Evolutionary conservation across 1,140 invertebrate genomes (phyloP).

Genomic region (Neuroterus valhalla): DNA sequence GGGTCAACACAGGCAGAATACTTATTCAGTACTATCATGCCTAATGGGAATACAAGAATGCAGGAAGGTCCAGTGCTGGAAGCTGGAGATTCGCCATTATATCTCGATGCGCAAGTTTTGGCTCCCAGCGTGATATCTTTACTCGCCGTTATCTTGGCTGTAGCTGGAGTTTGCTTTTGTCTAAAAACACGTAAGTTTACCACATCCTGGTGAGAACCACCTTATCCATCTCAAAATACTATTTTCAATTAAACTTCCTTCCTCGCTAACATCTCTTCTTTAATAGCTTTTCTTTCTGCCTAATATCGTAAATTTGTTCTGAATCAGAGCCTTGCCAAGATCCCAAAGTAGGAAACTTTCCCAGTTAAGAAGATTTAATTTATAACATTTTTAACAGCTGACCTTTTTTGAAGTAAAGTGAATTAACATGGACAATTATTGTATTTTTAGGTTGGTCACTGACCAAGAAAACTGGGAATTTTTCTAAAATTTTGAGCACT

Average conservation of each 20-base stretch:
- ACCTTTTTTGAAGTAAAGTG: too few species aligned
- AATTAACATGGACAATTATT: too few species aligned
- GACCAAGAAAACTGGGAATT: too few species aligned
- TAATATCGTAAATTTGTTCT: background rate
- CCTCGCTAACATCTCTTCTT: background rate
- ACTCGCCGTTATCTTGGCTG: constrained; percentile 72
- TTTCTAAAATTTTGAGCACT: too few species aligned
- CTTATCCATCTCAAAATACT: background rate
- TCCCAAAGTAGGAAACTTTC: too few species aligned
- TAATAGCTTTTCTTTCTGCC: background rate
- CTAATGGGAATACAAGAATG: constrained; percentile 72
- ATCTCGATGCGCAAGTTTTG: constrained; percentile 74
- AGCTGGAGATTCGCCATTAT: constrained; percentile 66
- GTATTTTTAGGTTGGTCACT: too few species aligned
- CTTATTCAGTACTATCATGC: constrained; percentile 79
- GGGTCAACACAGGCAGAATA: constrained; percentile 81
- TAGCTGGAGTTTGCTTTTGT: constrained; percentile 75
- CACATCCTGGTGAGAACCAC: background rate
- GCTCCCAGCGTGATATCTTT: constrained; percentile 74
- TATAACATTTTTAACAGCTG: too few species aligned
- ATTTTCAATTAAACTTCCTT: constrained; percentile 8
- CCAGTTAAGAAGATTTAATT: too few species aligned
- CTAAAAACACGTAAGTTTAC: constrained; percentile 74
- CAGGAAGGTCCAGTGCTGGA: constrained; percentile 66
- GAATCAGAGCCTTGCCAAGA: too few species aligned